A percentile compares a stretch with the other conserved stretches of the same genome.
Conservation (phyloP, 2,888 invertebrate genomes). For the Macropis europaea region DNA sequence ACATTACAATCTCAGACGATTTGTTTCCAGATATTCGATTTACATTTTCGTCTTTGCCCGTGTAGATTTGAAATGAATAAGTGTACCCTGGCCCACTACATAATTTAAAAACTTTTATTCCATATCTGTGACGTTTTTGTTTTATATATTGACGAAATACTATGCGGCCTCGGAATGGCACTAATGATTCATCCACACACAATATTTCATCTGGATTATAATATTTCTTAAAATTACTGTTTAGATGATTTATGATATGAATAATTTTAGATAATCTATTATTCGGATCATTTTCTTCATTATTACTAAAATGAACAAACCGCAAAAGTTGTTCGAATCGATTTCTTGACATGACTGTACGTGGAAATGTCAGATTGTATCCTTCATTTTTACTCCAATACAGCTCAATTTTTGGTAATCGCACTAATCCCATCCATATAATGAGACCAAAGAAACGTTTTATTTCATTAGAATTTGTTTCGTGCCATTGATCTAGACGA, state of each 20-base stretch:
- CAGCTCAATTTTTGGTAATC: slow-evolving; percentile 61
- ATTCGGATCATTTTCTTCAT: slow-evolving; percentile 56
- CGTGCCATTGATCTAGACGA: slow-evolving; percentile 51
- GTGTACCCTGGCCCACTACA: slow-evolving; percentile 64
- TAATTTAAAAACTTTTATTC: slow-evolving; percentile 69
- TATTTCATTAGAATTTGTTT: slow-evolving; percentile 48
- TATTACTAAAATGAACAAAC: slow-evolving; percentile 69
- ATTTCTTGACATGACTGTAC: slow-evolving; percentile 63
- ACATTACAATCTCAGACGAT: slow-evolving; percentile 40
- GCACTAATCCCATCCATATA: slow-evolving; percentile 67
- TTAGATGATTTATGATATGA: slow-evolving; percentile 59
- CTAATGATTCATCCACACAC: slow-evolving; percentile 66
- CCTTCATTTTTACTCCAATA: slow-evolving; percentile 67
- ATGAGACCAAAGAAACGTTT: slow-evolving; percentile 34
- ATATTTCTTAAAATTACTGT: slow-evolving; percentile 57
- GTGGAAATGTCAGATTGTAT: slow-evolving; percentile 57
- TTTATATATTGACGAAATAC: slow-evolving; percentile 64
- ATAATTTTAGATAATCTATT: slow-evolving; percentile 58
- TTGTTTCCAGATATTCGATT: slow-evolving; percentile 53
- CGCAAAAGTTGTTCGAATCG: slow-evolving; percentile 64
- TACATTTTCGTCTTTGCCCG: slow-evolving; percentile 62
- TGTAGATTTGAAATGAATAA: slow-evolving; percentile 64
- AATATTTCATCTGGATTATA: slow-evolving; percentile 59
- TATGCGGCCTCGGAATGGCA: slow-evolving; percentile 64
- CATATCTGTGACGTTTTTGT: slow-evolving; percentile 65